Conservation (phyloP, 2,113 vertebrate genomes). For the Oreocharis arfaki region DNA sequence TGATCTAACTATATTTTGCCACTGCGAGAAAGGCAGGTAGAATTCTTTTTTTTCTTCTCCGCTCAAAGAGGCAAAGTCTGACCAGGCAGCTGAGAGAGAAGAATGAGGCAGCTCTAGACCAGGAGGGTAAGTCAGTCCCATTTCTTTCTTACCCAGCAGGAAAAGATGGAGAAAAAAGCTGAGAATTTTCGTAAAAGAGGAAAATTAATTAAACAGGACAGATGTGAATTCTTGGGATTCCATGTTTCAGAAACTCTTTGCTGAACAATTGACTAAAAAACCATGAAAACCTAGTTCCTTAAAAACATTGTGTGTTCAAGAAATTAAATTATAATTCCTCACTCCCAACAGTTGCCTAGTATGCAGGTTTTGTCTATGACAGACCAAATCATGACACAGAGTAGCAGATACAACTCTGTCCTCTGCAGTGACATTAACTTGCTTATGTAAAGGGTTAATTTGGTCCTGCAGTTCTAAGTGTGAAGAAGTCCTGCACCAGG, state of each 20-base stretch:
- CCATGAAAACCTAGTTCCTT: not conserved
- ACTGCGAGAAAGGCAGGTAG: not conserved
- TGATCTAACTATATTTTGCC: not conserved
- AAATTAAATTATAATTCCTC: not conserved
- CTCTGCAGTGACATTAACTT: not conserved
- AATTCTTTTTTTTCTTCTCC: not conserved
- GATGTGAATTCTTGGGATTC: not conserved
- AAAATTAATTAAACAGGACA: not conserved
- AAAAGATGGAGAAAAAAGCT: not conserved
- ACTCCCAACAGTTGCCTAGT: not conserved
- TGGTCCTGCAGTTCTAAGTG: not conserved
- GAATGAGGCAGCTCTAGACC: not conserved
- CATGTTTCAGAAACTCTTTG: not conserved
- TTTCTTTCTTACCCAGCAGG: not conserved
- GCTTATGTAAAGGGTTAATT: not conserved
- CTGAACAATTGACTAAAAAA: not conserved
- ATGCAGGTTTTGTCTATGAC: not conserved
- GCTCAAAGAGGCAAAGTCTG: not conserved
- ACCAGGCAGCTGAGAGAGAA: not conserved
- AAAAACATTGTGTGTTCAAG: not conserved
- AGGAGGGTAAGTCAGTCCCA: not conserved
- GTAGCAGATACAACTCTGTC: fast-evolving
- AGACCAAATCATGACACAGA: not conserved
- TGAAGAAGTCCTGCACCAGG: not conserved
- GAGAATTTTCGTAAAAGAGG: not conserved